Percentiles rank a stretch among this genome's conserved stretches.
Evolutionary conservation across 2,888 invertebrate genomes (phyloP).

Genomic region (Cordilura impudica): DNA sequence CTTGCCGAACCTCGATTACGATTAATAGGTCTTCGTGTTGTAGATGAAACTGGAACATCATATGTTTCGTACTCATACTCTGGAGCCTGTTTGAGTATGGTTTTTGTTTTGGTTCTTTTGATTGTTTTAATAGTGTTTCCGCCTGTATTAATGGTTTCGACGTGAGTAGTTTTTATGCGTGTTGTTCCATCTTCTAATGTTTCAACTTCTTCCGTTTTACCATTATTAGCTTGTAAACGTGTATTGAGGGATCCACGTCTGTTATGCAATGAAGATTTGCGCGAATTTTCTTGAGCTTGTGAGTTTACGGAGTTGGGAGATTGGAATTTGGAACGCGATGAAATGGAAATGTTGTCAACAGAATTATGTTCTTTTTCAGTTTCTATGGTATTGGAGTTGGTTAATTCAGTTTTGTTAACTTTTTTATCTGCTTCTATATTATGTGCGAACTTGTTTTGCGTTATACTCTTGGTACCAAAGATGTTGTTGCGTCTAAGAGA

Average conservation of each 20-base stretch:
- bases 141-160: conserved; percentile 65
- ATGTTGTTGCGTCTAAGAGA: too few species aligned
- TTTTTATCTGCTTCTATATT: background rate
- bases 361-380: background rate
- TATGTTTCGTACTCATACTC: conserved; percentile 70
- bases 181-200: conserved; percentile 40
- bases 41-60: conserved; percentile 60
- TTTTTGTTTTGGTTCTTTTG: conserved; percentile 68
- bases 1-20: conserved; percentile 70
- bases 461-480: background rate
- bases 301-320: background rate
- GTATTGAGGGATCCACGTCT: conserved; percentile 18
- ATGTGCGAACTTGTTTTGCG: background rate
- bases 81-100: conserved; percentile 65
- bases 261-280: background rate
- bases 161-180: conserved; percentile 61
- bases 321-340: background rate
- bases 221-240: background rate
- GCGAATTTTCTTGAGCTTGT: background rate
- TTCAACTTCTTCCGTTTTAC: conserved; percentile 45
- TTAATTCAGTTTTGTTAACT: background rate
- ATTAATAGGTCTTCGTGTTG: conserved; percentile 67
- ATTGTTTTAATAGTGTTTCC: conserved; percentile 66
- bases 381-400: too few species aligned
- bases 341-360: conserved; percentile 1